Evolutionary conservation across 1,140 invertebrate genomes (phyloP), one percentile per base, ranked within the genome.

Genomic region (Megathymus violae): DNA sequence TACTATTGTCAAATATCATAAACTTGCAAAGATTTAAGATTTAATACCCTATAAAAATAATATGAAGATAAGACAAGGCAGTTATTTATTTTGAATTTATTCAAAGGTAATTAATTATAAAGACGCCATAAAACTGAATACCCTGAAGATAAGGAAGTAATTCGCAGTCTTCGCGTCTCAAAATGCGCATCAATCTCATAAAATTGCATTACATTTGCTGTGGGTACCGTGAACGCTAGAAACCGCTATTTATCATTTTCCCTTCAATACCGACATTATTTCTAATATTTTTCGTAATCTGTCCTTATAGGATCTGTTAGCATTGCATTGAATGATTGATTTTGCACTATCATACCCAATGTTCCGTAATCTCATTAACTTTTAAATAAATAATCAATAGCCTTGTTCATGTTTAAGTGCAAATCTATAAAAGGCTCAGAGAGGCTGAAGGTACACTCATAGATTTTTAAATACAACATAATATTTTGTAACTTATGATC

Each of bases 161-260:
- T 54, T 54, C 50, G 9, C 50, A 5, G 17, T 41, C n/a, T 15
- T 54, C 34, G 16, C 19, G 7, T 54, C 50, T 54, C 36, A 36
- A 54, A 54, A 5, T 19, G 36, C 36, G 36, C 50, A 54, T 54
- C 36, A 54, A 41, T 54, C 36, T 41, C 36, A 13, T 17, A 11
- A 25, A 54, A 54, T 54, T 41, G 50, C 36, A 41, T 54, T 54
- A 54, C 40, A 40, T 52, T 52, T 34, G 48, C 10, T 17, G 14
- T 3, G 40, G 14, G 13, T 19, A 43, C 7, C 15, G 5, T 9
- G 0, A 10, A 9, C 16, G 15, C 16, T 22, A n/a, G 47, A 25
- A 50, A 50, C 25, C 47, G 15, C 34, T 54, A 41, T 16, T 25
- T 54, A 52, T 51, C 15, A 38, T n/a, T 41, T 51, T 51, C 31